Conservation (phyloP, 2,797 vertebrate genomes). For the Emydoidea blandingii region DNA sequence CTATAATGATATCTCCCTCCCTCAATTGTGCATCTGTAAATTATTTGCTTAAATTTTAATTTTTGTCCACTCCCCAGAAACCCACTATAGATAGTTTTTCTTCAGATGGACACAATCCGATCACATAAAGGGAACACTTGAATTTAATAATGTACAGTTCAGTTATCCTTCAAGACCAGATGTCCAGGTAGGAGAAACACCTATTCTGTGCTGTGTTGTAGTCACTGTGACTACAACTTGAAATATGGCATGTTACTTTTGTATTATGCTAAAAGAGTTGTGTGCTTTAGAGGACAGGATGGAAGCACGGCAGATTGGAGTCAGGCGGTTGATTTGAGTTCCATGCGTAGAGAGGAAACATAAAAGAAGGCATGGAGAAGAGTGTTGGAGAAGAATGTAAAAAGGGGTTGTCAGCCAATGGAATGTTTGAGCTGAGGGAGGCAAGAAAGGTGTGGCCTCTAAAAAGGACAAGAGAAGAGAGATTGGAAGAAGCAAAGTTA, state of each 20-base stretch:
- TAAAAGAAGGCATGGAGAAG: neutral
- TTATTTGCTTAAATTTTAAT: neutral
- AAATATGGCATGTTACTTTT: neutral
- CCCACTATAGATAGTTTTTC: conserved; percentile 82
- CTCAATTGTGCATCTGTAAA: neutral
- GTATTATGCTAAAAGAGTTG: too few relatives aligned
- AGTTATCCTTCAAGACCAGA: conserved; percentile 82
- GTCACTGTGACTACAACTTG: neutral
- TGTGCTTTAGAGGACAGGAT: too few relatives aligned
- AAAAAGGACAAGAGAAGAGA: neutral
- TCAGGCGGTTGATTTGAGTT: too few relatives aligned
- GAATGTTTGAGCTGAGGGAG: neutral
- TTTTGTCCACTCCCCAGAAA: conserved; percentile 68
- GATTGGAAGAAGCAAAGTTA: neutral
- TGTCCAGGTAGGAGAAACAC: conserved; percentile 72
- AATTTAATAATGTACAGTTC: conserved; percentile 84
- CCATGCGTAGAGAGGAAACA: too few relatives aligned
- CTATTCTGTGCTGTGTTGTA: neutral
- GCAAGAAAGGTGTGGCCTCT: neutral
- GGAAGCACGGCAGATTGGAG: too few relatives aligned
- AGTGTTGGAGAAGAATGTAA: neutral
- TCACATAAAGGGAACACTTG: conserved; percentile 76
- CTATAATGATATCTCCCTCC: neutral
- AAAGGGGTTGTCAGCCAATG: neutral
- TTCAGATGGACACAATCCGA: conserved; percentile 78